Base-by-base conservation (phyloP, 2,113 vertebrate genomes). In the Thymallus thymallus region DNA sequence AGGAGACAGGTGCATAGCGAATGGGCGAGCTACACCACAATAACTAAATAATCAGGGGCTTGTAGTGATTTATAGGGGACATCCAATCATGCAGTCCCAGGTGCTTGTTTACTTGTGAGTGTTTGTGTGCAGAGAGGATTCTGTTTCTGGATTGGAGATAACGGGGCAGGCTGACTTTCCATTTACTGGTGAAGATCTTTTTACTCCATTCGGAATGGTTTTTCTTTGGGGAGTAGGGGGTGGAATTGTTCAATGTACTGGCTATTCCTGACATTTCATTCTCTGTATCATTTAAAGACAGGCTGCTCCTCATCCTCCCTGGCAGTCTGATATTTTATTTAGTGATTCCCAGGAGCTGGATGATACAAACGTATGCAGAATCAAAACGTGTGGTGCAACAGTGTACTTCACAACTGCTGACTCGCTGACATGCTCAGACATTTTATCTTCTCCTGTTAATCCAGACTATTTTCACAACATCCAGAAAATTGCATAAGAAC, bases 301-400 rank as follows among this genome's bases (percentile, higher is more conserved):
- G 88, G 78, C 65, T 75, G 22, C 29, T 67, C 76, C 77, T 75
- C 81, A 80, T 2, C 9, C 35, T 41, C 84, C 79, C 84, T 80
- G 80, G 76, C 80, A 78, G 72, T 26, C 73, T 83, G 84, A 85
- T 76, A 85, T 88, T 91, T 92, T 92, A 92, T 92, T 92, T 86
- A 91, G 84, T 78, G 76, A 73, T 82, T 87, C 74, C 83, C 83
- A 65, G 18, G 4, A 35, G 63, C 26, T 6, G 14, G 29, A 65
- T 82, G 81, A 79, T 84, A 35, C 32, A 35, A 35, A 35, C 6
- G 0, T 35, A 35, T 35, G 32, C 32, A 86, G 80, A 32, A 86
- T 85, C 77, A 77, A 75, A 74, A 90, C 86, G 75, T 90, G 86
- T 84, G 87, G 90, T 91, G 90, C 80, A 90, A 35, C 80, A 65